Percentiles rank a stretch among this genome's conserved stretches.
phyloP scores from a whole-genome alignment of 2,797 vertebrate species.

The Sebastes minor region DNA sequence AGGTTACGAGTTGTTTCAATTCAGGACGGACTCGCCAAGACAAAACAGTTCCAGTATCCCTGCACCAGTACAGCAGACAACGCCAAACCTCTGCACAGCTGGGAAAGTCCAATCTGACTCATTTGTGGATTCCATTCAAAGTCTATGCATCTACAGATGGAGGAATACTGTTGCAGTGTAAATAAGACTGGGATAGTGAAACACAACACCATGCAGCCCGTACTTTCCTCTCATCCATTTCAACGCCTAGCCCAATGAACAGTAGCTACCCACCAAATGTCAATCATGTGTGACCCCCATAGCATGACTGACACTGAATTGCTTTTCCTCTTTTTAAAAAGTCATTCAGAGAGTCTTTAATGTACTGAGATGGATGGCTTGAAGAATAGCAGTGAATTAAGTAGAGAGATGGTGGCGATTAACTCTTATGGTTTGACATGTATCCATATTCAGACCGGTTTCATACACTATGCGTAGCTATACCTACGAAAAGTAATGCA shows the following conservation, averaged over 20 bases:
- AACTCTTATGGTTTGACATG: neutral
- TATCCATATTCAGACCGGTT: neutral
- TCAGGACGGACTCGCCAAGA: conserved; percentile 49
- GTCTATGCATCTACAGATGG: conserved; percentile 59
- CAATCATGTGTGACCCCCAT: conserved; percentile 2
- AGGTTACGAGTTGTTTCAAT: conserved; percentile 60
- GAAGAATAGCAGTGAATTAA: neutral
- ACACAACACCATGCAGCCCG: conserved; percentile 13
- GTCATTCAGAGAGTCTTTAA: neutral
- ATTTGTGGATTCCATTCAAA: conserved; percentile 71
- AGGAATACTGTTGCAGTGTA: conserved; percentile 56
- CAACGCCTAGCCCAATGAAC: conserved; percentile 4
- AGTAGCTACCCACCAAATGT: conserved; percentile 21
- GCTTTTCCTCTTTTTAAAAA: neutral
- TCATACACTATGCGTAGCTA: too few relatives aligned
- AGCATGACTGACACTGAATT: neutral
- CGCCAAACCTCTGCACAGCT: conserved; percentile 72
- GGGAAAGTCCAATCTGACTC: conserved; percentile 77
- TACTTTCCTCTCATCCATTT: conserved; percentile 8
- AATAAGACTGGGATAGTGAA: conserved; percentile 47
- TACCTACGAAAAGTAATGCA: too few relatives aligned
- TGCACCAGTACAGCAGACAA: conserved; percentile 57
- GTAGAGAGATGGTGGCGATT: neutral
- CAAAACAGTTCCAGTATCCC: conserved; percentile 68
- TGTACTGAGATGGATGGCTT: neutral